These are phyloP conservation scores for Apodemia zela DNA, from an alignment of 2,888 invertebrate species.

Conservation along the genomic window DNA sequence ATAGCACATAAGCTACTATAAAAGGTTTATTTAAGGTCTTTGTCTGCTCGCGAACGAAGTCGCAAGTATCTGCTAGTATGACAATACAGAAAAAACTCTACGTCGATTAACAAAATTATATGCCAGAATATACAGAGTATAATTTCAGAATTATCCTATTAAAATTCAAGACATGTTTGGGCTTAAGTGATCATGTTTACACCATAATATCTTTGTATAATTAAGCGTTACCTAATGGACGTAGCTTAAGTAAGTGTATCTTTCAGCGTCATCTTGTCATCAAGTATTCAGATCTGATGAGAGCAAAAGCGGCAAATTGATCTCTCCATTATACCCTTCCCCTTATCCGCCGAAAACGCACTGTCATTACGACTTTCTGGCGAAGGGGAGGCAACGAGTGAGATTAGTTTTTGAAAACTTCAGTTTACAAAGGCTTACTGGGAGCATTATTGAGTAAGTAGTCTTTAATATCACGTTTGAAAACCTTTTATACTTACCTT, in stretches of 20 bases:
- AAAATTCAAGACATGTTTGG: slow-evolving; percentile 5
- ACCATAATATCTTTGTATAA: slow-evolving; percentile 6
- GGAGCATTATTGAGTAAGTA: slow-evolving; percentile 83
- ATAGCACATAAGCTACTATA: no score
- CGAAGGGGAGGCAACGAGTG: slow-evolving; percentile 89
- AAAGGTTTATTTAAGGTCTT: no score
- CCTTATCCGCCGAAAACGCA: slow-evolving; percentile 89
- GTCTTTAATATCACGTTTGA: background rate
- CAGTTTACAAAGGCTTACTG: slow-evolving; percentile 84
- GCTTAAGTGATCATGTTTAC: slow-evolving; percentile 11
- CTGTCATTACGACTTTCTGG: slow-evolving; percentile 95
- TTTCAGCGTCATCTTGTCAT: slow-evolving; percentile 87
- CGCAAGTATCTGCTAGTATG: no score
- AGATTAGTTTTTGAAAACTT: slow-evolving; percentile 92
- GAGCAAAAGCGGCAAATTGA: slow-evolving; percentile 89
- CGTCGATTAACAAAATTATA: background rate
- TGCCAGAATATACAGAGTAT: background rate
- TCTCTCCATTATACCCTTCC: slow-evolving; percentile 90
- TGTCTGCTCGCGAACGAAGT: no score
- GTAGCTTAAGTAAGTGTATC: background rate
- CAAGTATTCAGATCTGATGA: slow-evolving; percentile 88
- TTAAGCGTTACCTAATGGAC: slow-evolving; percentile 7
- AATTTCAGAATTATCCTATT: background rate
- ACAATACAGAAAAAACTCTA: background rate
- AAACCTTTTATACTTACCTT: no score